Evolutionary conservation across 2,888 invertebrate species (phyloP).

Genomic region (Caenorhabditis panamensis): DNA sequence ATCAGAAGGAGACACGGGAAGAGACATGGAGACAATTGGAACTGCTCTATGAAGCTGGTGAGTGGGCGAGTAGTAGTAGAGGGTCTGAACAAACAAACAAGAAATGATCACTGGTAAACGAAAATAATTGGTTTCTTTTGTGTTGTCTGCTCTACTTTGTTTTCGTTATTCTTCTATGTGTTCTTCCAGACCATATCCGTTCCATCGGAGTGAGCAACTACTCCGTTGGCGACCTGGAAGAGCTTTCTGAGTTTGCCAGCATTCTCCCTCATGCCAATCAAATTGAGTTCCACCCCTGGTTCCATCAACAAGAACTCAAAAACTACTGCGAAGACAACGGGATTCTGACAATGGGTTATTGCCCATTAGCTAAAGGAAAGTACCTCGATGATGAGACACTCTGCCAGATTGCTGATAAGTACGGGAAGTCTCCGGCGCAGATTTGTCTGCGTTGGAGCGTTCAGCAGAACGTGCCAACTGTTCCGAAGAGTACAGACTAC

Average conservation of each 20-base stretch:
- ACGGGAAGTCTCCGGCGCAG: conserved; percentile 81
- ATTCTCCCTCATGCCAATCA: conserved; percentile 82
- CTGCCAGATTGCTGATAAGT: conserved; percentile 77
- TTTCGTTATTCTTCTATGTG: too few relatives aligned
- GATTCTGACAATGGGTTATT: conserved; percentile 81
- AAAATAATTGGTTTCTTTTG: neutral
- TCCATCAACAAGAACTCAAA: conserved; percentile 80
- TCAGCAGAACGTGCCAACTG: conserved; percentile 81
- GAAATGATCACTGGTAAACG: neutral
- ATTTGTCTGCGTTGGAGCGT: conserved; percentile 82
- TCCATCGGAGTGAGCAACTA: conserved; percentile 82
- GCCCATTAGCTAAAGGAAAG: conserved; percentile 82
- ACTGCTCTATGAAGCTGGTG: conserved; percentile 81
- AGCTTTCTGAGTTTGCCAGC: conserved; percentile 78
- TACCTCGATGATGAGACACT: conserved; percentile 79
- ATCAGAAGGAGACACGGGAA: conserved; percentile 69
- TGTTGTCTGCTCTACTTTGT: neutral
- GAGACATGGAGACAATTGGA: conserved; percentile 82
- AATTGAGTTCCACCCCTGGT: conserved; percentile 82
- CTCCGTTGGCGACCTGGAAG: conserved; percentile 78
- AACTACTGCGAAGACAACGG: conserved; percentile 80
- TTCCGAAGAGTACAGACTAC: conserved; percentile 82
- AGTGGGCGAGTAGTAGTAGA: neutral
- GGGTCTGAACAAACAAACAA: conserved; percentile 2
- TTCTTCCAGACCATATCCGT: conserved; percentile 74